Evolutionary conservation across 2,797 vertebrate genomes (phyloP).

Genomic region (Antennarius maculatus): DNA sequence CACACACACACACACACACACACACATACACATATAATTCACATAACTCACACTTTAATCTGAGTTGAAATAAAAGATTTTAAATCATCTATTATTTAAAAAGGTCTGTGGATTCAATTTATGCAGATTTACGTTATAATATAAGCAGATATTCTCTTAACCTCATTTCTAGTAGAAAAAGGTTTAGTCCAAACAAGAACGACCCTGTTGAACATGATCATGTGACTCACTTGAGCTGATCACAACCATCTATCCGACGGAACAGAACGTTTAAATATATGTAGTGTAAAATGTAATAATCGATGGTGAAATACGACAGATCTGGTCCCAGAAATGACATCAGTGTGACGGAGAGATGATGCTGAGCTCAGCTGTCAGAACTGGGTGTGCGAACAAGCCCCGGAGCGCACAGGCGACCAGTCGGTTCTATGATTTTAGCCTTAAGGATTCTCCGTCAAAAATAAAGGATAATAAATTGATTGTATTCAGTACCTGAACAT

Average conservation of each 20-base stretch:
- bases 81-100: neutral
- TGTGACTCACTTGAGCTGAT: neutral
- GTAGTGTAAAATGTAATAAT: neutral
- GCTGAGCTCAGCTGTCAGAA: slow-evolving; percentile 66
- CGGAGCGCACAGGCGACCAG: neutral
- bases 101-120: neutral
- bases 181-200: neutral
- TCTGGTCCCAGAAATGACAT: neutral
- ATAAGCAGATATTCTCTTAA: neutral
- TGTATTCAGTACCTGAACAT: slow-evolving; percentile 64
- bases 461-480: too few relatives aligned
- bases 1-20: too few relatives aligned
- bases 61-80: too few relatives aligned
- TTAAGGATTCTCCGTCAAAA: rapidly evolving
- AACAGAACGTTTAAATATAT: rapidly evolving
- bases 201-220: slow-evolving; percentile 24
- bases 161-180: neutral
- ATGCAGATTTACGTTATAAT: too few relatives aligned
- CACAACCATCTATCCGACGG: neutral
- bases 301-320: too few relatives aligned
- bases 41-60: too few relatives aligned
- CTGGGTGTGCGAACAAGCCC: slow-evolving; percentile 48
- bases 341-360: slow-evolving; percentile 1
- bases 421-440: rapidly evolving
- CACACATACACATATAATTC: too few relatives aligned